Conservation (phyloP, 2,888 invertebrate genomes). For the Cephus nigrinus region DNA sequence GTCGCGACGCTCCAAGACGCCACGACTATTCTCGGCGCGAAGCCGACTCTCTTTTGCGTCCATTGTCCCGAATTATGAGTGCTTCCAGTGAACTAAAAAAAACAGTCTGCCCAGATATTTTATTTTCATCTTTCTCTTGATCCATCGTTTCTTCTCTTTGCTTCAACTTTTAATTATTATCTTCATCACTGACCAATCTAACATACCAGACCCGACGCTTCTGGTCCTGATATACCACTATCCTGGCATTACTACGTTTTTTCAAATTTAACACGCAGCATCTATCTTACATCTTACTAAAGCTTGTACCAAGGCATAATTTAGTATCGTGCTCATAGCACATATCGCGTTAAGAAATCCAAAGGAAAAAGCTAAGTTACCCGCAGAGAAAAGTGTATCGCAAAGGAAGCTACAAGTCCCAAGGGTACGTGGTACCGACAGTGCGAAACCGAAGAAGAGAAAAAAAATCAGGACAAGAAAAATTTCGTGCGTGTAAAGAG, state of each 20-base stretch:
- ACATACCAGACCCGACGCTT: not conserved
- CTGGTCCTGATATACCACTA: not conserved
- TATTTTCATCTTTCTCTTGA: not conserved
- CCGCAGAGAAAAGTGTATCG: not conserved
- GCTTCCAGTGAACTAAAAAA: not conserved
- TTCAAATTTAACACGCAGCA: not conserved
- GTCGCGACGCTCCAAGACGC: not conserved
- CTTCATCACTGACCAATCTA: not conserved
- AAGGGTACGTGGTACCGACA: not conserved
- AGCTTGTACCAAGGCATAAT: not conserved
- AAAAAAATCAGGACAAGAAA: constrained; percentile 20
- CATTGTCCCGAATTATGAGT: not conserved
- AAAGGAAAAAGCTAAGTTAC: not conserved
- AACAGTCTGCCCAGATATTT: not conserved
- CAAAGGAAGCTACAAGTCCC: not conserved
- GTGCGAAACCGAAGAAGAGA: constrained; percentile 23
- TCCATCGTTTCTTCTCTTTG: not conserved
- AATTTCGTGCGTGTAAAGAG: constrained; percentile 44
- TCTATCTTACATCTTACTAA: not conserved
- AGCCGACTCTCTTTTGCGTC: not conserved
- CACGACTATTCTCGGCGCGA: not conserved
- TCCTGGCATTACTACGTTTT: not conserved
- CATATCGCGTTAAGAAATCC: not conserved
- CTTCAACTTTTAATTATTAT: not conserved
- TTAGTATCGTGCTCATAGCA: not conserved